Conservation (phyloP, 1,140 invertebrate genomes). For the Leptopilina boulardi region DNA sequence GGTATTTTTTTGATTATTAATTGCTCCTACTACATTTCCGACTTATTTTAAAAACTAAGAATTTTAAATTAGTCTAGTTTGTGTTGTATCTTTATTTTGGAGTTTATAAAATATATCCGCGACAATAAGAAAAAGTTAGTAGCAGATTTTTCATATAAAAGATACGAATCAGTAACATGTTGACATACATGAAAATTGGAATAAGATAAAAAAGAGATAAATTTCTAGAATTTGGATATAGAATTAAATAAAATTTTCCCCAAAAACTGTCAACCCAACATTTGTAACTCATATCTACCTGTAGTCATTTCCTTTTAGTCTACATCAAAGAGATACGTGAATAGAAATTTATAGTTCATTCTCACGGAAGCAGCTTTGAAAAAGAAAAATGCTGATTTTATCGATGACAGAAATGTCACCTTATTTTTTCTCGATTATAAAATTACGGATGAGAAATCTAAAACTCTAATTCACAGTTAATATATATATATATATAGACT, state of each 20-base stretch:
- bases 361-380: not conserved
- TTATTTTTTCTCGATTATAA: not conserved
- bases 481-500: not conserved
- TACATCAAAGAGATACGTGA: not conserved
- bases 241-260: not conserved
- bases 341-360: not conserved
- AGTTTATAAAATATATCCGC: not conserved
- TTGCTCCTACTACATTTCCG: constrained; percentile 21
- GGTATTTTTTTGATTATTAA: constrained; percentile 15
- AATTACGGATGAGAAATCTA: not conserved
- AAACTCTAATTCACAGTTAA: not conserved
- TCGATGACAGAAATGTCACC: not conserved
- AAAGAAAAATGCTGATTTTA: not conserved
- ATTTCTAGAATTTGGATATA: not conserved
- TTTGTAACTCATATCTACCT: not conserved
- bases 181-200: not conserved
- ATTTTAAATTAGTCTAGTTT: not conserved
- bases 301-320: not conserved
- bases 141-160: not conserved
- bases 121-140: not conserved
- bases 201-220: not conserved
- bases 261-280: not conserved
- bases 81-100: not conserved
- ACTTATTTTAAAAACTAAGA: constrained; percentile 30
- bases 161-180: not conserved